A percentile compares a stretch with the other conserved stretches of the same genome.
Evolutionary conservation across 2,888 invertebrate genomes (phyloP).

Genomic region (Sarcophaga rosellei): DNA sequence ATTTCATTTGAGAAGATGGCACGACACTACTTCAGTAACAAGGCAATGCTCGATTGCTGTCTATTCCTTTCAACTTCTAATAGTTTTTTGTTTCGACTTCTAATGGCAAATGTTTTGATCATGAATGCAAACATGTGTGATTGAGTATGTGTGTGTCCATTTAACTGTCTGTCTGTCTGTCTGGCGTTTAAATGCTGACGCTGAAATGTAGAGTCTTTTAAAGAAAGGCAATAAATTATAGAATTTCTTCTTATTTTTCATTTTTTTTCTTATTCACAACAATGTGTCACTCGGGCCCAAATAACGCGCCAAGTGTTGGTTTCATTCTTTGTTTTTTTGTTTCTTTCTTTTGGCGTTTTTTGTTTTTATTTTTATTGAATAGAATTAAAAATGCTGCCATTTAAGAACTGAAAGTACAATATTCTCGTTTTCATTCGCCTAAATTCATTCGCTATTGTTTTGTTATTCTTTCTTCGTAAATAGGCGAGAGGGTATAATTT

Average conservation of each 20-base stretch:
- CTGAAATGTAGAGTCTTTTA: conserved; percentile 72
- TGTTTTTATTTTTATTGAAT: conserved; percentile 36
- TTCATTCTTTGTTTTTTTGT: conserved; percentile 55
- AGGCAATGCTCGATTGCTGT: conserved; percentile 39
- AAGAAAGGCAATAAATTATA: conserved; percentile 78
- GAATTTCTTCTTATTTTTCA: conserved; percentile 71
- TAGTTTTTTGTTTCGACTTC: conserved; percentile 21
- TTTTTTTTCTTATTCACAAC: conserved; percentile 43
- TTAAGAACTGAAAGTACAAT: conserved; percentile 44
- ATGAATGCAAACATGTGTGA: background rate
- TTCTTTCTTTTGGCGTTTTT: conserved; percentile 19
- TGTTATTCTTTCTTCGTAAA: conserved; percentile 35
- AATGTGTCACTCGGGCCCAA: conserved; percentile 74
- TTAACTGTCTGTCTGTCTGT: conserved; percentile 29
- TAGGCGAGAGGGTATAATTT: conserved; percentile 48
- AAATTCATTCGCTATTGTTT: conserved; percentile 62
- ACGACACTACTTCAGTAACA: background rate
- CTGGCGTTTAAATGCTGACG: conserved; percentile 51
- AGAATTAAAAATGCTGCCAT: conserved; percentile 65
- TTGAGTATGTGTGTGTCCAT: conserved; percentile 12
- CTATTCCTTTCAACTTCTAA: background rate
- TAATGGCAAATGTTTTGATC: conserved; percentile 47
- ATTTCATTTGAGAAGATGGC: conserved; percentile 61
- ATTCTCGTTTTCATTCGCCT: conserved; percentile 47
- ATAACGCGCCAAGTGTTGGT: conserved; percentile 55